Evolutionary conservation across 2,797 vertebrate genomes (phyloP).

Genomic region (Thunnus albacares): DNA sequence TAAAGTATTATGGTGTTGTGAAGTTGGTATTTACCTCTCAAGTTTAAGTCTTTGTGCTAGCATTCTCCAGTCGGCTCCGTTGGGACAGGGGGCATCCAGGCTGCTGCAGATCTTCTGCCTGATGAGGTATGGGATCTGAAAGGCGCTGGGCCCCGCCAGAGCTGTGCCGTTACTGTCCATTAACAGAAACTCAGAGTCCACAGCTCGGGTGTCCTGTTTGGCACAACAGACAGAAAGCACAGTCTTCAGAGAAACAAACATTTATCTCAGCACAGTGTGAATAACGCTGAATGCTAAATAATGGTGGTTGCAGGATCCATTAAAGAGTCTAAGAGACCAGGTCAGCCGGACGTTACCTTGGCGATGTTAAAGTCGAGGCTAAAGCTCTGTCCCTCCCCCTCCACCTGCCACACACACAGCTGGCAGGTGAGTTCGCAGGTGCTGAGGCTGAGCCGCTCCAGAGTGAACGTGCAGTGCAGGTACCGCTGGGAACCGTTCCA

Average conservation of each 20-base stretch:
- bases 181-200: constrained; percentile 92
- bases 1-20: background rate
- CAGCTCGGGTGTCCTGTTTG: constrained; percentile 91
- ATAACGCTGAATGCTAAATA: constrained; percentile 4
- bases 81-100: constrained; percentile 94
- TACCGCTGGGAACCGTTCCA: constrained; percentile 97
- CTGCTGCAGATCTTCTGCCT: constrained; percentile 99
- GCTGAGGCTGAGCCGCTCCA: constrained; percentile 95
- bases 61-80: constrained; percentile 96
- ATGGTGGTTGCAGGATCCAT: background rate
- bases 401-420: constrained; percentile 99
- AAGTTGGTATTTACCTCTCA: constrained; percentile 88
- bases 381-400: constrained; percentile 98
- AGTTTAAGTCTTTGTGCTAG: constrained; percentile 98
- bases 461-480: constrained; percentile 96
- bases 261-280: background rate
- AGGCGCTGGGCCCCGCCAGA: constrained; percentile 98
- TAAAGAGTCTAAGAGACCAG: background rate
- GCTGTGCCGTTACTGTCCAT: constrained; percentile 93
- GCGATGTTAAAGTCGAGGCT: constrained; percentile 95
- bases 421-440: constrained; percentile 97
- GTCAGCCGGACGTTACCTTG: constrained; percentile 87
- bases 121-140: constrained; percentile 99
- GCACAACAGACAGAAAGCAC: background rate
- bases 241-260: background rate